Evolutionary conservation across 2,888 invertebrate species (phyloP).

Genomic region (Epinotia demarniana): DNA sequence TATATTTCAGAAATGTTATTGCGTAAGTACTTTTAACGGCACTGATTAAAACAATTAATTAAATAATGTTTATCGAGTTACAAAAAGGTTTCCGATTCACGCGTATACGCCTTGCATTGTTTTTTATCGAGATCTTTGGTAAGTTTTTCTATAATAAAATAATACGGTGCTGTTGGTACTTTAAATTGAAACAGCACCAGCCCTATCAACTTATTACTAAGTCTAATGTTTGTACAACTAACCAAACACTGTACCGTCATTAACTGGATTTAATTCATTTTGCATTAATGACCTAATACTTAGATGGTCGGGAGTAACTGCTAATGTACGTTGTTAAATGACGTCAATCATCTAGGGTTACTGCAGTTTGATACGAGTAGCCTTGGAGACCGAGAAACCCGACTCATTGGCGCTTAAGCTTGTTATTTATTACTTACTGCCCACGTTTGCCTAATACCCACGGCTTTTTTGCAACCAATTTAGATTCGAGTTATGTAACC

Average conservation of each 20-base stretch:
- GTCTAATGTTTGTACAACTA: constrained; percentile 39
- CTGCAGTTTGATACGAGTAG: constrained; percentile 74
- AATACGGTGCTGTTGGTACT: too few relatives aligned
- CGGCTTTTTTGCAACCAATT: constrained; percentile 14
- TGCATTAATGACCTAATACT: constrained; percentile 42
- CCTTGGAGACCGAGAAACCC: constrained; percentile 58
- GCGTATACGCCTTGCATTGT: too few relatives aligned
- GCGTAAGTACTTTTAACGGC: too few relatives aligned
- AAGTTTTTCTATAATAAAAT: too few relatives aligned
- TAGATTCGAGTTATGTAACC: not conserved
- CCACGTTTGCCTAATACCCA: constrained; percentile 38
- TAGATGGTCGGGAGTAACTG: constrained; percentile 43
- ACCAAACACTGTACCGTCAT: constrained; percentile 38
- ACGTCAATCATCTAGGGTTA: constrained; percentile 68
- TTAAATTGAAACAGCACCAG: constrained; percentile 1
- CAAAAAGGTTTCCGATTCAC: too few relatives aligned
- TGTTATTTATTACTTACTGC: constrained; percentile 62
- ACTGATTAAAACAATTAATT: too few relatives aligned
- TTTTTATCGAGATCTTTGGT: too few relatives aligned
- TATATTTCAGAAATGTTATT: too few relatives aligned
- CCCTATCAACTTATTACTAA: constrained; percentile 33
- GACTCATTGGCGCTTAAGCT: constrained; percentile 64
- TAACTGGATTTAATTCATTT: constrained; percentile 42
- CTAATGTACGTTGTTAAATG: constrained; percentile 58
- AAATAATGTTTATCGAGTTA: too few relatives aligned